Conservation (phyloP, 1,140 invertebrate genomes). For the Drosophila prosaltans region DNA sequence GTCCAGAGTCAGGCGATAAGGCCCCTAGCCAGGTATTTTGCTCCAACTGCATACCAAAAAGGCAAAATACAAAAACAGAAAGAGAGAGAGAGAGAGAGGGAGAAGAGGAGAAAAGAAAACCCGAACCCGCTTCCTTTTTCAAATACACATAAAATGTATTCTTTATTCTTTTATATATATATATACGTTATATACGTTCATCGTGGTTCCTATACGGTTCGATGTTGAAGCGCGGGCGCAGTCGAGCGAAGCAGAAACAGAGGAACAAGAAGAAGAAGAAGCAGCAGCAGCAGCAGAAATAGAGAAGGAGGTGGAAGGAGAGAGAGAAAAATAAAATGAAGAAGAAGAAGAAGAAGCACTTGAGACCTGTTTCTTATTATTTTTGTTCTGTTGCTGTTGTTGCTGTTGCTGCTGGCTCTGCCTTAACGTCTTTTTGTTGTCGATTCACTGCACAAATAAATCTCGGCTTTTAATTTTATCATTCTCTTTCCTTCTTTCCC, state of each 20-base stretch:
- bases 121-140: constrained; percentile 75
- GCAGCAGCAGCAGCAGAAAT: not conserved
- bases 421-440: constrained; percentile 49
- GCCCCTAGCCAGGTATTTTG: constrained; percentile 18
- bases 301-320: not conserved
- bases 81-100: not conserved
- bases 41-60: constrained; percentile 48
- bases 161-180: constrained; percentile 38
- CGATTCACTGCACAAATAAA: constrained; percentile 81
- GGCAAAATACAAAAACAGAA: constrained; percentile 21
- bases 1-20: constrained; percentile 5
- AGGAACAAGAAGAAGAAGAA: not conserved
- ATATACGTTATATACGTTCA: constrained; percentile 11
- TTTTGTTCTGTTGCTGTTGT: constrained; percentile 19
- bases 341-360: constrained; percentile 42
- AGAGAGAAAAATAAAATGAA: not conserved
- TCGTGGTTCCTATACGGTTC: constrained; percentile 11
- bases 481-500: constrained; percentile 56
- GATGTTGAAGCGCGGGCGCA: constrained; percentile 51
- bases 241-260: constrained; percentile 46
- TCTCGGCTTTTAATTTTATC: constrained; percentile 73
- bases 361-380: constrained; percentile 66
- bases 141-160: constrained; percentile 58
- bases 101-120: constrained; percentile 20
- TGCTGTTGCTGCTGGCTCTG: constrained; percentile 39